Percentiles rank a stretch among this genome's conserved stretches.
Evolutionary conservation across 2,888 invertebrate genomes (phyloP).

Genomic region (Drosophila fungiperda): DNA sequence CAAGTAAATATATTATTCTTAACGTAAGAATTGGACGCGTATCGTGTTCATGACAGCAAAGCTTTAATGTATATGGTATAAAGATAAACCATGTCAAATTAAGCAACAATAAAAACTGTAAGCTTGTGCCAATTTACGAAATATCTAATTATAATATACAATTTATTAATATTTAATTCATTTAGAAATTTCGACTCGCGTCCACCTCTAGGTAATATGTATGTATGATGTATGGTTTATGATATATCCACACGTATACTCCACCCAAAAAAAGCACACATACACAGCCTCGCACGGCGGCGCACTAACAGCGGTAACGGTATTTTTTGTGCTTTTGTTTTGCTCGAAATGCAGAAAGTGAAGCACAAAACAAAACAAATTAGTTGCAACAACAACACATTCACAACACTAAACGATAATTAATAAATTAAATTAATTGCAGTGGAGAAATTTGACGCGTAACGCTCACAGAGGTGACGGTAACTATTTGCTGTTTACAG

Average conservation of each 20-base stretch:
- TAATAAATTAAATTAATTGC: neutral
- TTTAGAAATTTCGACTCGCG: neutral
- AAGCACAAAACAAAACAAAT: constrained; percentile 46
- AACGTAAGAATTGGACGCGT: neutral
- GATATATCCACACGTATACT: constrained; percentile 27
- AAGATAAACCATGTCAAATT: neutral
- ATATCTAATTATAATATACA: too few relatives aligned
- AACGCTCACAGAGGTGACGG: neutral
- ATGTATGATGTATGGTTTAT: constrained; percentile 5
- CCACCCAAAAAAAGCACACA: constrained; percentile 40
- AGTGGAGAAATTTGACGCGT: neutral
- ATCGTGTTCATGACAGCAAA: neutral
- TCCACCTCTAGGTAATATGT: neutral
- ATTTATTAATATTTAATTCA: neutral
- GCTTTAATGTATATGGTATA: neutral
- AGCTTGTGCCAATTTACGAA: neutral
- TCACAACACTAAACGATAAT: constrained; percentile 1
- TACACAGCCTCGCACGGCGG: constrained; percentile 13
- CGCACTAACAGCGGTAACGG: constrained; percentile 52
- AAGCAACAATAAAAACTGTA: neutral
- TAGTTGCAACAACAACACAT: constrained; percentile 11
- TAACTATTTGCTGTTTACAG: neutral
- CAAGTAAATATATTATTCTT: constrained; percentile 16
- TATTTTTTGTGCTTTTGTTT: constrained; percentile 61
- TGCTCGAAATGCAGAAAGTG: constrained; percentile 46